Evolutionary conservation across 2,888 invertebrate genomes (phyloP).

Genomic region (Thereva unica): DNA sequence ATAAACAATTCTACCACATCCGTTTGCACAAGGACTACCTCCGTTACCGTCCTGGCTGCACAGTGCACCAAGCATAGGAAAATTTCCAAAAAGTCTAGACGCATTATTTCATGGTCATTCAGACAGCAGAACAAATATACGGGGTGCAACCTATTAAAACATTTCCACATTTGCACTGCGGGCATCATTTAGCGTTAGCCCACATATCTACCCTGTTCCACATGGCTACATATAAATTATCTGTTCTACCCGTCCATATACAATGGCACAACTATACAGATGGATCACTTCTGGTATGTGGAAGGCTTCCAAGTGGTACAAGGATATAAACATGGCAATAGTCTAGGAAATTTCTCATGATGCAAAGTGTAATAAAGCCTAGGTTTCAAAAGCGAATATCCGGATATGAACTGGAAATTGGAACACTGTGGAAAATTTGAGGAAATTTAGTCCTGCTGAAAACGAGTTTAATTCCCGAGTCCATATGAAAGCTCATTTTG

Average conservation of each 20-base stretch:
- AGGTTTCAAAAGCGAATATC: background rate
- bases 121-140: slow-evolving; percentile 11
- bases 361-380: slow-evolving; percentile 5
- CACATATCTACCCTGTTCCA: background rate
- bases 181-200: slow-evolving; percentile 12
- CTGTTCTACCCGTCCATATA: background rate
- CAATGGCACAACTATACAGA: background rate
- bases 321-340: background rate
- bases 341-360: background rate
- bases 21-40: no score
- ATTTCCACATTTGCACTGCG: slow-evolving; percentile 14
- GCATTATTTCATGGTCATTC: slow-evolving; percentile 32
- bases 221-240: background rate
- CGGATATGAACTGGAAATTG: background rate
- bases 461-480: no score
- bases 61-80: no score
- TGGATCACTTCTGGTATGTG: background rate
- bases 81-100: slow-evolving; percentile 26
- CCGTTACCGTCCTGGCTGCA: no score
- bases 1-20: no score
- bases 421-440: background rate
- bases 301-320: background rate
- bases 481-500: no score
- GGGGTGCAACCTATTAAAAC: slow-evolving; percentile 12
- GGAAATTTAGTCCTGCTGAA: background rate